Base-by-base conservation (phyloP, 2,888 invertebrate genomes). In the Creontiades dilutus region DNA sequence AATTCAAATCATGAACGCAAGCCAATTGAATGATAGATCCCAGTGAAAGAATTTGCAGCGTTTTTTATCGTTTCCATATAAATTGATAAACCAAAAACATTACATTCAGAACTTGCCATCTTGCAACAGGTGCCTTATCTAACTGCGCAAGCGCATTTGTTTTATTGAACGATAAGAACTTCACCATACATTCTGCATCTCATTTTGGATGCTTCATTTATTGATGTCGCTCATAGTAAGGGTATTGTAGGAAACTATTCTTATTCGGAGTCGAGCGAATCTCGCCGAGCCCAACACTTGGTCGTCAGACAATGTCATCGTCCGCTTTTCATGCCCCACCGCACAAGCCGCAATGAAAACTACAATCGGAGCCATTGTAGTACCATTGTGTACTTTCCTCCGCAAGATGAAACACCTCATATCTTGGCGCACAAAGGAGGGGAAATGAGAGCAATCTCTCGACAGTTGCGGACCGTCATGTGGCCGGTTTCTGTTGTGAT, bases 401-500 rank as follows among this genome's bases (percentile, higher is more conserved):
- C 23, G n/a, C 19, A 68, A 7, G 68, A 68, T 23, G 23, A 68
- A 68, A 68, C 68, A 68, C 68, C 23, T 68, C 68, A 7, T n/a
- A 12, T 23, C 23, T 23, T n/a, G n/a, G 61, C 61, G 61, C 68
- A 68, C 68, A 68, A 68, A 23, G 68, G 68, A 68, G 68, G 11
- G 19, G 19, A 68, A 68, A 68, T 68, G 68, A 68, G 68, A 19
- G 68, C 68, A 68, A 68, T 23, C 68, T 68, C 68, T 19, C 23
- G 23, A 68, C 68, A 68, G 68, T 68, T 68, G 68, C 68, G 23
- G 16, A 16, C 57, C 68, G 68, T 68, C 68, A 68, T 68, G 68
- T 68, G 68, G 68, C 23, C 57, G 52, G 57, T 57, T 19, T 68
- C 68, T 68, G 68, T 68, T 68, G 61, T 61, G 61, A 61, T 61